Conservation (phyloP, 2,888 invertebrate genomes). For the Andrena haemorrhoa region DNA sequence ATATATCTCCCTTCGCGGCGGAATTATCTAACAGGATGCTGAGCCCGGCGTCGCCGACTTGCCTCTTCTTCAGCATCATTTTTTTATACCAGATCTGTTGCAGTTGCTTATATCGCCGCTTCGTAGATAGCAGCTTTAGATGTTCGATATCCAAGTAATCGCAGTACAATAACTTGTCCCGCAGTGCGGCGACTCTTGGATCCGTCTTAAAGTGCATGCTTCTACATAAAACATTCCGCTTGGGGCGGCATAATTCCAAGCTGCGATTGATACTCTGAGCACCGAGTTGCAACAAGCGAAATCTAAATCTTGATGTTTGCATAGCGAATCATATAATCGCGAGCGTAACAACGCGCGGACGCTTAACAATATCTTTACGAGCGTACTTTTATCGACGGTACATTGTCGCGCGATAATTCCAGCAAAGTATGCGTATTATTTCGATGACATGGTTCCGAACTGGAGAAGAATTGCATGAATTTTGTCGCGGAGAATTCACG, state of each 20-base stretch:
- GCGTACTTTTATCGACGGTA: neutral
- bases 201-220: constrained; percentile 14
- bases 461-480: neutral
- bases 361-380: neutral
- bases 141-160: constrained; percentile 81
- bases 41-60: constrained; percentile 81
- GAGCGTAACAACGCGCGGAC: neutral
- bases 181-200: constrained; percentile 75
- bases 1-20: constrained; percentile 54
- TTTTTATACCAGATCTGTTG: constrained; percentile 28
- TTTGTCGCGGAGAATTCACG: neutral
- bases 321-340: neutral
- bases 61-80: constrained; percentile 55
- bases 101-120: constrained; percentile 22
- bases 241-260: neutral
- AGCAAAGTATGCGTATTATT: neutral
- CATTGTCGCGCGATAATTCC: too few species aligned
- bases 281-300: neutral
- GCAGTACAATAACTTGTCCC: constrained; percentile 82
- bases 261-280: neutral
- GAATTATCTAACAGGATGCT: constrained; percentile 86
- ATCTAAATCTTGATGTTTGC: neutral
- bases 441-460: neutral
- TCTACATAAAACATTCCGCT: neutral
- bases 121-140: constrained; percentile 71